Percentiles rank a stretch among this genome's conserved stretches.
Evolutionary conservation across 2,888 invertebrate species (phyloP).

Genomic region (Athripsodes cinereus): DNA sequence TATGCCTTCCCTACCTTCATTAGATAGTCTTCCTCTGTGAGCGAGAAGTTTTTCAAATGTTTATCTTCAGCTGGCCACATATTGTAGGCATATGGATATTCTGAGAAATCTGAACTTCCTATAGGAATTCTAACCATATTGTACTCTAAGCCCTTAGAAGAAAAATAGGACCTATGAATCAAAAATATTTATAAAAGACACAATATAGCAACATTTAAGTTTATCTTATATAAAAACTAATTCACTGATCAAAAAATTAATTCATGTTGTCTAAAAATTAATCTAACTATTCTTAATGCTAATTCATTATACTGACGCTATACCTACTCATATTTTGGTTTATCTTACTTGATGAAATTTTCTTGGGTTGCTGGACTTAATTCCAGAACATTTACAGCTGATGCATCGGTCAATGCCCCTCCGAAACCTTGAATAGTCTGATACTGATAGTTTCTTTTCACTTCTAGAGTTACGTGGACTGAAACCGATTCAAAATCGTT

Average conservation of each 20-base stretch:
- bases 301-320: too few species aligned
- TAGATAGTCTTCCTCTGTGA: slow-evolving; percentile 60
- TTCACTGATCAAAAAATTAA: too few species aligned
- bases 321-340: slow-evolving; percentile 30
- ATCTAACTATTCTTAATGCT: too few species aligned
- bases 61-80: slow-evolving; percentile 52
- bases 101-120: slow-evolving; percentile 83
- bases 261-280: too few species aligned
- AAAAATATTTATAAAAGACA: neutral
- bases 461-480: slow-evolving; percentile 27
- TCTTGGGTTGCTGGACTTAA: slow-evolving; percentile 50
- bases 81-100: slow-evolving; percentile 73
- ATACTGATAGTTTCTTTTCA: slow-evolving; percentile 37
- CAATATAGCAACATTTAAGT: too few species aligned
- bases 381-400: slow-evolving; percentile 64
- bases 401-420: slow-evolving; percentile 75
- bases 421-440: slow-evolving; percentile 81
- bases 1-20: too few species aligned
- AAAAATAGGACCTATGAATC: slow-evolving; percentile 64
- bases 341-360: slow-evolving; percentile 45
- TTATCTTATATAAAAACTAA: too few species aligned
- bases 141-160: slow-evolving; percentile 66
- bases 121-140: slow-evolving; percentile 76
- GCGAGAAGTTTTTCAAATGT: slow-evolving; percentile 56
- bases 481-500: neutral